Evolutionary conservation across 2,888 invertebrate species (phyloP), one percentile per base, ranked within the genome.

Genomic region (Pocota personata): DNA sequence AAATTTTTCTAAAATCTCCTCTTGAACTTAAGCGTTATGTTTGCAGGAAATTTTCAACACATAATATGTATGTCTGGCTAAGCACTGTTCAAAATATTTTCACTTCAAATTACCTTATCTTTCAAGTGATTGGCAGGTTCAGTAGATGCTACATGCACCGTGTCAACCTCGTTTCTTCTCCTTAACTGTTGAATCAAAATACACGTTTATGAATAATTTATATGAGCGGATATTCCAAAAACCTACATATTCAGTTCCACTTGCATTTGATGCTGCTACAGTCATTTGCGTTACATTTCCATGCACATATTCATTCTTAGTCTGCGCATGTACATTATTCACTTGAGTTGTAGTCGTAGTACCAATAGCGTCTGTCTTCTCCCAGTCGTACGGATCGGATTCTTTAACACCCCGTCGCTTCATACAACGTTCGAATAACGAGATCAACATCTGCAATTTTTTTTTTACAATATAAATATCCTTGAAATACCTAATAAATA

Each of bases 341-440:
- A 88, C 91, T 90, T 94, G 93, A 90, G 87, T 90, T 77, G 89
- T 82, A 32, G 89, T 88, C 21, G 90, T 88, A 43, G 89, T 87
- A 30, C 71, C 66, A 5, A 88, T 88, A 1, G 88, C 87, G 92
- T 93, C 92, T 3, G 94, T 93, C 89, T 95, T 98, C 93, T 99
- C 99, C 98, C 99, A 99, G 91, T 99, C 99, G 91, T 96, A 99
- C 0, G 97, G 97, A 93, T 99, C 99, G 0, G 95, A 94, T 87
- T 98, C 97, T 88, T 97, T 95, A 8, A 99, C 97, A 24, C 97
- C 97, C 14, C 98, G 94, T 0, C 98, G 94, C 91, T 98, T 97
- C 96, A 98, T 98, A 93, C 98, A 98, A 27, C 98, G 93, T 92
- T 98, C 98, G 89, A 98, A 96, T 71, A 98, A 93, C 5, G 96